Conservation (phyloP, 1,140 invertebrate species). For the Pectinophora gossypiella region DNA sequence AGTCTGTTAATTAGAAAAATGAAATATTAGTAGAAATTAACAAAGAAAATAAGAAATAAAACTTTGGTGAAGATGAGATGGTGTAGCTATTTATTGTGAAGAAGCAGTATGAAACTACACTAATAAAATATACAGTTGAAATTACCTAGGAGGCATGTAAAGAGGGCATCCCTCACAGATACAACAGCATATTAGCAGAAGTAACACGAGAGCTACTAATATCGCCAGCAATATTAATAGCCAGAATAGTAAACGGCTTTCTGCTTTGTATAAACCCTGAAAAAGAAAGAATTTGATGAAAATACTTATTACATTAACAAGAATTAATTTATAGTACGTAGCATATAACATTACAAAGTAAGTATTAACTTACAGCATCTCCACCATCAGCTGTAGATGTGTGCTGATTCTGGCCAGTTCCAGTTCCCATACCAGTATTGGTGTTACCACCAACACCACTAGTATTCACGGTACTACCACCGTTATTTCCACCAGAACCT, state of each 20-base stretch:
- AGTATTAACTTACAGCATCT: constrained; percentile 44
- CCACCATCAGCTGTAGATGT: constrained; percentile 37
- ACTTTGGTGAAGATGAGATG: neutral
- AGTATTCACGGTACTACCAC: neutral
- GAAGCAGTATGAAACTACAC: neutral
- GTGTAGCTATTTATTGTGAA: neutral
- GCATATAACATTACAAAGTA: neutral
- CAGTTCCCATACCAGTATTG: neutral
- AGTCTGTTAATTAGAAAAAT: constrained; percentile 44
- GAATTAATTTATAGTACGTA: no score
- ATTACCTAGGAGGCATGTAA: constrained; percentile 83
- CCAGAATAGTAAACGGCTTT: constrained; percentile 85
- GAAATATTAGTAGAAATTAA: constrained; percentile 17
- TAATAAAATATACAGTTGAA: constrained; percentile 13
- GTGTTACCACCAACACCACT: constrained; percentile 6
- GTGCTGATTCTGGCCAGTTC: constrained; percentile 30
- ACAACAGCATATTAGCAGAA: constrained; percentile 85
- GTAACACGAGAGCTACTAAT: constrained; percentile 81
- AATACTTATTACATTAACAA: constrained; percentile 2
- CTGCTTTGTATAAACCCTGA: constrained; percentile 82
- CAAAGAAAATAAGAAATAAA: neutral
- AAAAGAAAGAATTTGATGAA: constrained; percentile 44
- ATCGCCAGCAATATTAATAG: constrained; percentile 84
- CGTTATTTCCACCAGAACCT: constrained; percentile 7
- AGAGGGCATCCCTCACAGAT: constrained; percentile 88